A percentile compares a stretch with the other conserved stretches of the same genome.
These are phyloP conservation scores for Nipponia nippon DNA, from an alignment of 2,113 vertebrate genomes.

Conservation along the genomic window DNA sequence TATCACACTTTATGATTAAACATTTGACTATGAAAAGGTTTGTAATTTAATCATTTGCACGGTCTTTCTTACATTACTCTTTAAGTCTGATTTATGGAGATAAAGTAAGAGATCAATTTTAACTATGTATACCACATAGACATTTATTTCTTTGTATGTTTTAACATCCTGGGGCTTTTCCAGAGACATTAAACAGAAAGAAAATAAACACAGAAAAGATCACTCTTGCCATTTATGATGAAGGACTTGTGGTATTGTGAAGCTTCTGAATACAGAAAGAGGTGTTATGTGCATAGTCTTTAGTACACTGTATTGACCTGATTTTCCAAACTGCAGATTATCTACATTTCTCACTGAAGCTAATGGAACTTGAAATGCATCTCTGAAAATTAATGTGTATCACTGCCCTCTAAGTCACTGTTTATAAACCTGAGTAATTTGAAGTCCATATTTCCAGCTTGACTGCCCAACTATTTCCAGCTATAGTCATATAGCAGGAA, in stretches of 20 bases:
- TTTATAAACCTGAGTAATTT: slow-evolving; percentile 6
- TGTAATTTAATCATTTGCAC: slow-evolving; percentile 28
- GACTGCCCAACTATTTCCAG: not conserved
- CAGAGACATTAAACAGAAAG: not conserved
- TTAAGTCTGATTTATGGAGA: not conserved
- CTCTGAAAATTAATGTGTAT: slow-evolving; percentile 41
- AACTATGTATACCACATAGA: not conserved
- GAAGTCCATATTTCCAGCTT: not conserved
- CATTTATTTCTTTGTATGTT: not conserved
- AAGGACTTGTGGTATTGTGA: not conserved
- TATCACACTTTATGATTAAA: slow-evolving; percentile 20
- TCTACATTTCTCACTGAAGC: not conserved
- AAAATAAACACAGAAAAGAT: slow-evolving; percentile 1
- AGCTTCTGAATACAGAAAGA: not conserved
- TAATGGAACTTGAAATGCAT: slow-evolving; percentile 17
- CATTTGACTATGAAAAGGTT: slow-evolving; percentile 3
- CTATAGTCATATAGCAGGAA: not conserved
- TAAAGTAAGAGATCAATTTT: slow-evolving; percentile 18
- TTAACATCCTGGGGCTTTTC: not conserved
- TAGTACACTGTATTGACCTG: not conserved
- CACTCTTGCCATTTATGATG: not conserved
- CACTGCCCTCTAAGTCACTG: not conserved
- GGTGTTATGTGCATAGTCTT: not conserved
- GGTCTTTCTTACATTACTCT: not conserved
- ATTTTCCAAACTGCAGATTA: slow-evolving; percentile 9